phyloP scores from a whole-genome alignment of 2,888 invertebrate species.

The Ellobium chinense region DNA sequence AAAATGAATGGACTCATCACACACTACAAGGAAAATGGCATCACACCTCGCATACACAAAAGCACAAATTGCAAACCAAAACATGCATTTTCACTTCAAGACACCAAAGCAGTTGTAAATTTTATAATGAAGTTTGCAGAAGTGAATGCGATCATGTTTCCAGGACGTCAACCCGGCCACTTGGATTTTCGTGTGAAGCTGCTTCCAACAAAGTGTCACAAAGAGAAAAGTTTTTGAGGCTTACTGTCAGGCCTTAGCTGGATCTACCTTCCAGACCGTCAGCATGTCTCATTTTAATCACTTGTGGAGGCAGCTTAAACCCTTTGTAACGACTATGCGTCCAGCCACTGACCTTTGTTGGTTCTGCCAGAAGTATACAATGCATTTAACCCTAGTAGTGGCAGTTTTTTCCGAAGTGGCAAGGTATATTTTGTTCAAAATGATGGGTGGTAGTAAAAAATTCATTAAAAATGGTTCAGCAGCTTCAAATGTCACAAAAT shows the following conservation, averaged over 20 bases:
- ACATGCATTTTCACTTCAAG: background rate
- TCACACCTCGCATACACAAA: conserved; percentile 14
- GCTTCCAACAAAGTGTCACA: conserved; percentile 1
- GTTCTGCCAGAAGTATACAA: background rate
- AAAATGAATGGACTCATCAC: conserved; percentile 6
- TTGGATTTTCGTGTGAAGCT: background rate
- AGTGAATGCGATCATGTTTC: conserved; percentile 47
- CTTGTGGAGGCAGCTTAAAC: conserved; percentile 5
- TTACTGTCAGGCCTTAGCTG: background rate
- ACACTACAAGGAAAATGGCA: conserved; percentile 28
- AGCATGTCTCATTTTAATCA: background rate
- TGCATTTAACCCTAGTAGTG: too few relatives aligned
- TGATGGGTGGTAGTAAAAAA: too few relatives aligned
- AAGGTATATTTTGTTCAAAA: too few relatives aligned
- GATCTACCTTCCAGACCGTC: background rate
- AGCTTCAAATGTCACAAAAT: too few relatives aligned
- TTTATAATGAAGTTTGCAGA: conserved; percentile 46
- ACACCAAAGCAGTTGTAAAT: conserved; percentile 28
- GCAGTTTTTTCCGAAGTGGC: too few relatives aligned
- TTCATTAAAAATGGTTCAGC: too few relatives aligned
- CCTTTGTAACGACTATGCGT: conserved; percentile 8
- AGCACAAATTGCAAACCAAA: conserved; percentile 1
- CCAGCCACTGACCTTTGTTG: conserved; percentile 15
- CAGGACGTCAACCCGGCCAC: conserved; percentile 41
- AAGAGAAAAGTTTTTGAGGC: background rate